Percentiles rank a stretch among this genome's conserved stretches.
Evolutionary conservation across 64 coral and sea anemone genomes (phyloP).

Genomic region (Montipora sp.): DNA sequence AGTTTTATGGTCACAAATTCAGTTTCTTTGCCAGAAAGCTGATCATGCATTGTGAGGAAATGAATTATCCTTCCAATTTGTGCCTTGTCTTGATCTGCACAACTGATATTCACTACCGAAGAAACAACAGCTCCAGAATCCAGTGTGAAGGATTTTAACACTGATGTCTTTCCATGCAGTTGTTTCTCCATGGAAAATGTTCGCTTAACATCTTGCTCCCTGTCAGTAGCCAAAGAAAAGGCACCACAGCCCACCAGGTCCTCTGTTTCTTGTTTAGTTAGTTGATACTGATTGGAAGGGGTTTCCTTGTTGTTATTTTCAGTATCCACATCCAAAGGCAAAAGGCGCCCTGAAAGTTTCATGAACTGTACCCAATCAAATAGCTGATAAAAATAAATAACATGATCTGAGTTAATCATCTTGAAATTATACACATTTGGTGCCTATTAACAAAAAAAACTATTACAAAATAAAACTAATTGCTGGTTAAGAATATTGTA

Average conservation of each 20-base stretch:
- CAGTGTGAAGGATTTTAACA: conserved; percentile 11
- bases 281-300: too few species aligned
- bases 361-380: too few species aligned
- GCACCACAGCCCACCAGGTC: conserved; percentile 13
- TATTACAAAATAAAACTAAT: too few species aligned
- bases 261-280: too few species aligned
- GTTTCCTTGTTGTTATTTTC: too few species aligned
- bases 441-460: too few species aligned
- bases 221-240: background rate
- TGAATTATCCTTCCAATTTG: conserved; percentile 21
- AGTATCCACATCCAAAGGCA: too few species aligned
- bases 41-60: background rate
- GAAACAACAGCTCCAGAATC: conserved; percentile 16
- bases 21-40: conserved; percentile 10
- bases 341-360: too few species aligned
- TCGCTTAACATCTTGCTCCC: background rate
- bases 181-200: conserved; percentile 9
- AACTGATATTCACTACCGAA: background rate
- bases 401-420: too few species aligned
- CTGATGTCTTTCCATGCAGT: conserved; percentile 2
- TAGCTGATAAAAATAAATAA: too few species aligned
- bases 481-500: too few species aligned
- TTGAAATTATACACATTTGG: too few species aligned
- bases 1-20: background rate
- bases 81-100: background rate